These are phyloP conservation scores for Erebia aethiops DNA, from an alignment of 2,888 invertebrate genomes.

Conservation along the genomic window DNA sequence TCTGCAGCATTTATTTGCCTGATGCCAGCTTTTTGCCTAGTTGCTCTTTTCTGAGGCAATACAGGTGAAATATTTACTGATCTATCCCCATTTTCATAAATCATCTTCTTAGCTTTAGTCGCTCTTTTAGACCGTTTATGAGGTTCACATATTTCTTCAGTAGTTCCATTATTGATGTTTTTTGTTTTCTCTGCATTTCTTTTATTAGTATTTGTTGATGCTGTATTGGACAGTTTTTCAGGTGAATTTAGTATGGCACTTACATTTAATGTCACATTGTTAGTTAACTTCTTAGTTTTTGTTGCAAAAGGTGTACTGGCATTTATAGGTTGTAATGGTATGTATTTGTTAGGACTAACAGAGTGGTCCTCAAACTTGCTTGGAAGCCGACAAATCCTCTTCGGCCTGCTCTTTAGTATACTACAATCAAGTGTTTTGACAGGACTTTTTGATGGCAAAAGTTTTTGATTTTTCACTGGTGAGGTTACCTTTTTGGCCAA, in stretches of 20 bases:
- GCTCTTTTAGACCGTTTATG: neutral
- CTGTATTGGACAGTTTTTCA: conserved; percentile 2
- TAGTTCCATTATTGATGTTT: neutral
- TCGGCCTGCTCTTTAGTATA: conserved; percentile 57
- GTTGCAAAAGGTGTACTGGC: conserved; percentile 65
- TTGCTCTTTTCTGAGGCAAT: conserved; percentile 16
- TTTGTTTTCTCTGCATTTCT: neutral
- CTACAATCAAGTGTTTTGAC: conserved; percentile 50
- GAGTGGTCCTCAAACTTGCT: conserved; percentile 67
- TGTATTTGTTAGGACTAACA: conserved; percentile 63
- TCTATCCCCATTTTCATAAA: neutral
- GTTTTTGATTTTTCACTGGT: conserved; percentile 23
- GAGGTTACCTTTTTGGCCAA: conserved; percentile 6
- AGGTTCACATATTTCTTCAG: neutral
- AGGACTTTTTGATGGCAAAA: conserved; percentile 53
- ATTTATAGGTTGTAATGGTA: conserved; percentile 61
- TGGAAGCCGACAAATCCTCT: conserved; percentile 64
- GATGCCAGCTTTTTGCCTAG: conserved; percentile 27
- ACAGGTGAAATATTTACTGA: conserved; percentile 15
- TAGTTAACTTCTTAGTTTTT: conserved; percentile 38
- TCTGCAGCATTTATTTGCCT: conserved; percentile 2
- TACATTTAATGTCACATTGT: conserved; percentile 27
- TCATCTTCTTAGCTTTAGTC: neutral
- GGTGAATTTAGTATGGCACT: conserved; percentile 22
- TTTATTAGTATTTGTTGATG: neutral